These are phyloP conservation scores for Erebia aethiops DNA, from an alignment of 2,888 invertebrate genomes.

Conservation along the genomic window DNA sequence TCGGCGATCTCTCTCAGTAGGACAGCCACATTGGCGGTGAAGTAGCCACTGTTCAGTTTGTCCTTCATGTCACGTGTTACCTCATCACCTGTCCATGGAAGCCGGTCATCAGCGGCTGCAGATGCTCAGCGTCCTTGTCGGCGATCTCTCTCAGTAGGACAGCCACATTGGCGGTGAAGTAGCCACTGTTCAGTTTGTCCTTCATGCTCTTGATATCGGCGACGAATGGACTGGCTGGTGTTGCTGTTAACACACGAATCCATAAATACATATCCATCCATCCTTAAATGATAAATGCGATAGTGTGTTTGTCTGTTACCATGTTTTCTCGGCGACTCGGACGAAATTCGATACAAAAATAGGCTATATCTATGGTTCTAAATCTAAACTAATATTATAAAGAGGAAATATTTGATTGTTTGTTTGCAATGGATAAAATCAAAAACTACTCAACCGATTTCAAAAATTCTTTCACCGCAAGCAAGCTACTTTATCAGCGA, in stretches of 20 bases:
- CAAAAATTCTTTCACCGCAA: too few species aligned
- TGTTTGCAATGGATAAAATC: too few species aligned
- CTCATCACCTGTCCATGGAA: conserved; percentile 3
- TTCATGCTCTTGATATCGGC: conserved; percentile 25
- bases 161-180: conserved; percentile 29
- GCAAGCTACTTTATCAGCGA: too few species aligned
- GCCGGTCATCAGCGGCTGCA: conserved; percentile 10
- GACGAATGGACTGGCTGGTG: conserved; percentile 6
- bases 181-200: conserved; percentile 16
- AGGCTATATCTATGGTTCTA: too few species aligned
- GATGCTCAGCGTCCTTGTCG: conserved; percentile 13
- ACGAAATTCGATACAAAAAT: too few species aligned
- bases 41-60: conserved; percentile 23
- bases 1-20: conserved; percentile 12
- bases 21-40: conserved; percentile 26
- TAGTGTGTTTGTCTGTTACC: too few species aligned
- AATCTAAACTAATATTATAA: too few species aligned
- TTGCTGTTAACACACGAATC: neutral
- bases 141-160: conserved; percentile 17
- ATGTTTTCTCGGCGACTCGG: too few species aligned
- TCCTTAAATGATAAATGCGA: too few species aligned
- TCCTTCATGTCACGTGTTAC: too few species aligned
- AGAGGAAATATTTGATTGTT: too few species aligned
- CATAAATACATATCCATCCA: neutral
- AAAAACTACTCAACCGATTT: too few species aligned